Evolutionary conservation across 2,113 vertebrate species (phyloP).

Genomic region (Cyanoderma ruficeps): DNA sequence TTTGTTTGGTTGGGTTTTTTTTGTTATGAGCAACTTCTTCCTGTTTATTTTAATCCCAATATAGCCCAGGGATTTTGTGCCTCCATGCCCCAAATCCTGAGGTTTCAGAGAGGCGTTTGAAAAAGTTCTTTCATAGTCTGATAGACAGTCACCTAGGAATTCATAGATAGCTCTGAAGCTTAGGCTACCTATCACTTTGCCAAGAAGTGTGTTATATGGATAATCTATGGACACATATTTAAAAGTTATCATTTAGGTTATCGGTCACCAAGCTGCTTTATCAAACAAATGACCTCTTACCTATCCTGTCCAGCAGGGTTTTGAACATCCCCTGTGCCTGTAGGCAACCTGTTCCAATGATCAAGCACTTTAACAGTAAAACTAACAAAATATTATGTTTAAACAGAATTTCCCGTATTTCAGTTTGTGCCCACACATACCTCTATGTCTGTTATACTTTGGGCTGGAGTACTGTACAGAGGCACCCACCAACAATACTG

Average conservation of each 20-base stretch:
- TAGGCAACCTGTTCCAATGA: not conserved
- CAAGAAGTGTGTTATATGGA: not conserved
- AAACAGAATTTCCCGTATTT: not conserved
- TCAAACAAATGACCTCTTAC: not conserved
- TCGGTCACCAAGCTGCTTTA: not conserved
- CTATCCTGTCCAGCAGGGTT: not conserved
- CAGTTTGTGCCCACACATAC: not conserved
- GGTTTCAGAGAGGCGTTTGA: not conserved
- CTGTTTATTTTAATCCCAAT: not conserved
- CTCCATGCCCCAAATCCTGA: not conserved
- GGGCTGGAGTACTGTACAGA: not conserved
- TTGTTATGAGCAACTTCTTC: not conserved
- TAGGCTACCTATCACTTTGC: not conserved
- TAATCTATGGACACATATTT: not conserved
- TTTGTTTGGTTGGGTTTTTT: no score
- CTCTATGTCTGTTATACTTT: not conserved
- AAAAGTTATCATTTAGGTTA: not conserved
- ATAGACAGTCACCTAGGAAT: not conserved
- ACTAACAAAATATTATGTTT: not conserved
- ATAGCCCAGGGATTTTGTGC: not conserved
- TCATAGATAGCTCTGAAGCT: not conserved
- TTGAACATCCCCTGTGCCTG: not conserved
- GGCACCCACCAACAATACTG: not conserved
- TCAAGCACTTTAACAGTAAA: not conserved
- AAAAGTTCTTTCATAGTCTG: not conserved